Conservation (phyloP, 1,140 invertebrate genomes). For the Drosophila gunungcola region DNA sequence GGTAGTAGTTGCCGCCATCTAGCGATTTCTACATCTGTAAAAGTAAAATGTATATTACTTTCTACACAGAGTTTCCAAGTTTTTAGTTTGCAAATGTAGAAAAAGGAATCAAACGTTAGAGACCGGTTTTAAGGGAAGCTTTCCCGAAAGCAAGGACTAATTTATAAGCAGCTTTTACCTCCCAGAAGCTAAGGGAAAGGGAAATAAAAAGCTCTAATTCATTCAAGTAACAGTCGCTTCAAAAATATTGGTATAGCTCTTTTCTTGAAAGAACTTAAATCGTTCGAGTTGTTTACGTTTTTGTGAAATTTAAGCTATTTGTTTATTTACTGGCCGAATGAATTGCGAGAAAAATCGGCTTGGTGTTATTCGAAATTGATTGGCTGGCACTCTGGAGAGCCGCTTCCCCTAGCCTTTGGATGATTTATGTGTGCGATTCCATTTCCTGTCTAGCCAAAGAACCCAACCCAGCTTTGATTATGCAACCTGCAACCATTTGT, state of each 20-base stretch:
- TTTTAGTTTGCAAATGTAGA: neutral
- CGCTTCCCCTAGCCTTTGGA: neutral
- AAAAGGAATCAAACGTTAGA: neutral
- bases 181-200: neutral
- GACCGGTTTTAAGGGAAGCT: too few species aligned
- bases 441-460: slow-evolving; percentile 67
- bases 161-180: neutral
- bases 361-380: slow-evolving; percentile 32
- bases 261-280: slow-evolving; percentile 8
- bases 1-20: slow-evolving; percentile 6
- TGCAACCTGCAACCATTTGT: slow-evolving; percentile 66
- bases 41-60: slow-evolving; percentile 3
- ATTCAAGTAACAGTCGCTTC: slow-evolving; percentile 15
- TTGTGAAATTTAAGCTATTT: slow-evolving; percentile 32
- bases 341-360: slow-evolving; percentile 10
- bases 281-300: slow-evolving; percentile 35
- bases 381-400: slow-evolving; percentile 9
- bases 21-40: neutral
- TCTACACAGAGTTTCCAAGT: neutral
- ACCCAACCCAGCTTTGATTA: slow-evolving; percentile 60
- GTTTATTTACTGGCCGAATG: slow-evolving; percentile 46
- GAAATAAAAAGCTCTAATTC: slow-evolving; percentile 17
- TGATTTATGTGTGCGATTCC: slow-evolving; percentile 39
- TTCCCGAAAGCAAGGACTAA: neutral
- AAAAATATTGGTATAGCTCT: slow-evolving; percentile 1